Conservation (phyloP, 1,140 invertebrate genomes). For the Procambarus clarkii region DNA sequence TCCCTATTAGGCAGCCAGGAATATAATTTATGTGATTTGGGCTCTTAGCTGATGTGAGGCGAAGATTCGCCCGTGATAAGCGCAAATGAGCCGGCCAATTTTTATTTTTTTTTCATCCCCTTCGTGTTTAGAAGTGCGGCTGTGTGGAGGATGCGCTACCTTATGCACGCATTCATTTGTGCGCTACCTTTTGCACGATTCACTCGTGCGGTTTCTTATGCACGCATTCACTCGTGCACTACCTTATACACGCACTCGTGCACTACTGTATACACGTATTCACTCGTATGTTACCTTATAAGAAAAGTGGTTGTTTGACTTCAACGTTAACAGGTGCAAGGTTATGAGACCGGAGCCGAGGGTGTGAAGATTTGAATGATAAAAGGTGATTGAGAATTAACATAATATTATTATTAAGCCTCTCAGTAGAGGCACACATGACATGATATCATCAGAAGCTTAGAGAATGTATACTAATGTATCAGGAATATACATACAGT, state of each 20-base stretch:
- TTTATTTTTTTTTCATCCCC: conserved; percentile 8
- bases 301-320: too few relatives aligned
- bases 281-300: background rate
- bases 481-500: too few relatives aligned
- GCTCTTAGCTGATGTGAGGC: conserved; percentile 26
- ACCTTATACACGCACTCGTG: background rate
- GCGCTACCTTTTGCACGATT: background rate
- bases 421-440: too few relatives aligned
- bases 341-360: too few relatives aligned
- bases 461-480: too few relatives aligned
- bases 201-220: background rate
- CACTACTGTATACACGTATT: too few relatives aligned
- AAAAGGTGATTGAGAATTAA: too few relatives aligned
- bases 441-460: background rate
- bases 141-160: background rate
- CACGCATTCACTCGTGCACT: background rate
- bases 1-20: conserved; percentile 30
- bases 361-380: too few relatives aligned
- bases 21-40: conserved; percentile 43
- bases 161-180: background rate
- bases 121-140: background rate
- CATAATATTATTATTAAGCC: too few relatives aligned
- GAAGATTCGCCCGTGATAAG: conserved; percentile 23
- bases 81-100: conserved; percentile 18
- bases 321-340: too few relatives aligned